A percentile compares a stretch with the other conserved stretches of the same genome.
Evolutionary conservation across 2,113 vertebrate genomes (phyloP).

Genomic region (Setophaga kirtlandii): DNA sequence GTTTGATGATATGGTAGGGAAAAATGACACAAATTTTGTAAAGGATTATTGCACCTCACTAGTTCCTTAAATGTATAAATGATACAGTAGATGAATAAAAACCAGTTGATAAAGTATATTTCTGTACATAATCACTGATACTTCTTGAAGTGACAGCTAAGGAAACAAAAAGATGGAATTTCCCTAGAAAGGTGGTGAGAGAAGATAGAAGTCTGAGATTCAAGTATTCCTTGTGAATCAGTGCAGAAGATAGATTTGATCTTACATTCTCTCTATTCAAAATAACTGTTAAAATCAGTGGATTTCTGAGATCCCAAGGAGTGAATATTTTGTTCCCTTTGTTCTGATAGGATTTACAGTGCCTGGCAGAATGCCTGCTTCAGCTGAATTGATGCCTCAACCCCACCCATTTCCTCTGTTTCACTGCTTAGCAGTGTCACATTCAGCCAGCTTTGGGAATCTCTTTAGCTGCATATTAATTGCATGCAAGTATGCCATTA

Average conservation of each 20-base stretch:
- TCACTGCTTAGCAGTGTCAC: slow-evolving; percentile 16
- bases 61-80: background rate
- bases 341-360: slow-evolving; percentile 60
- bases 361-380: slow-evolving; percentile 52
- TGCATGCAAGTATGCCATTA: slow-evolving; percentile 3
- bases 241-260: background rate
- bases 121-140: background rate
- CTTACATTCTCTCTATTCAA: background rate
- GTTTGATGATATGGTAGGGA: background rate
- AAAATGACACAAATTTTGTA: background rate
- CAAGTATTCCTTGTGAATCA: background rate
- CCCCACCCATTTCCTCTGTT: slow-evolving; percentile 63
- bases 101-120: background rate
- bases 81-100: background rate
- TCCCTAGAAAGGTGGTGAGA: background rate
- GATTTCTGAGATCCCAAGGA: slow-evolving; percentile 5
- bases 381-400: slow-evolving; percentile 50
- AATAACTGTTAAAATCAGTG: background rate
- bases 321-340: slow-evolving; percentile 39
- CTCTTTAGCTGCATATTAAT: slow-evolving; percentile 50
- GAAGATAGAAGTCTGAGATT: background rate
- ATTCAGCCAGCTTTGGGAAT: slow-evolving; percentile 38
- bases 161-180: background rate
- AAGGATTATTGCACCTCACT: background rate
- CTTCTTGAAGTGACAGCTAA: background rate